Conservation (phyloP, 1,140 invertebrate genomes). For the Chlorops oryzae region DNA sequence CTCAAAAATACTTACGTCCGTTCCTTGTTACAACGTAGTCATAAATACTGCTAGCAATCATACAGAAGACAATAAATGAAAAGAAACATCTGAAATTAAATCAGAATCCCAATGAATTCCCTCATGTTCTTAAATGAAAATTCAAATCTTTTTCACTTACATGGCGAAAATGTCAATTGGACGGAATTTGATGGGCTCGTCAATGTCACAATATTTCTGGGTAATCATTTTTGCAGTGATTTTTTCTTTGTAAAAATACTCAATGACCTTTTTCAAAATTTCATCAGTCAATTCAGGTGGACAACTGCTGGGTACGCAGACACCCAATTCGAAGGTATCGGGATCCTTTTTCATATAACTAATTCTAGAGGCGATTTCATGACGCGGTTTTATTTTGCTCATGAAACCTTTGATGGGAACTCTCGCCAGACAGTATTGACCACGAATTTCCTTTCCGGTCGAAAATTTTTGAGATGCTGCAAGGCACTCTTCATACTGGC, state of each 20-base stretch:
- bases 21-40: constrained; percentile 35
- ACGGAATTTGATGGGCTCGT: constrained; percentile 31
- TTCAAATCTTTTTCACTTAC: constrained; percentile 20
- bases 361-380: constrained; percentile 20
- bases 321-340: constrained; percentile 32
- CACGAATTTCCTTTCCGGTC: constrained; percentile 22
- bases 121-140: background rate
- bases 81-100: constrained; percentile 25
- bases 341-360: constrained; percentile 33
- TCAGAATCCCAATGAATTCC: background rate
- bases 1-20: constrained; percentile 26
- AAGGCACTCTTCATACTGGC: constrained; percentile 40
- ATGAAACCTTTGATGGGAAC: constrained; percentile 33
- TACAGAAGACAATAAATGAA: constrained; percentile 28
- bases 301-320: constrained; percentile 35
- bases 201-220: constrained; percentile 31
- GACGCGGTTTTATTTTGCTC: constrained; percentile 21
- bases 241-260: constrained; percentile 21
- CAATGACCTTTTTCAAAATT: constrained; percentile 23
- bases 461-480: constrained; percentile 21
- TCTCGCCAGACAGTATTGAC: constrained; percentile 35
- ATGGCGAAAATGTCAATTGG: constrained; percentile 41
- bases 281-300: constrained; percentile 22
- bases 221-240: constrained; percentile 19
- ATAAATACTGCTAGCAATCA: constrained; percentile 38